phyloP scores from a whole-genome alignment of 2,888 invertebrate species.

The Mesorhabditis sp. region DNA sequence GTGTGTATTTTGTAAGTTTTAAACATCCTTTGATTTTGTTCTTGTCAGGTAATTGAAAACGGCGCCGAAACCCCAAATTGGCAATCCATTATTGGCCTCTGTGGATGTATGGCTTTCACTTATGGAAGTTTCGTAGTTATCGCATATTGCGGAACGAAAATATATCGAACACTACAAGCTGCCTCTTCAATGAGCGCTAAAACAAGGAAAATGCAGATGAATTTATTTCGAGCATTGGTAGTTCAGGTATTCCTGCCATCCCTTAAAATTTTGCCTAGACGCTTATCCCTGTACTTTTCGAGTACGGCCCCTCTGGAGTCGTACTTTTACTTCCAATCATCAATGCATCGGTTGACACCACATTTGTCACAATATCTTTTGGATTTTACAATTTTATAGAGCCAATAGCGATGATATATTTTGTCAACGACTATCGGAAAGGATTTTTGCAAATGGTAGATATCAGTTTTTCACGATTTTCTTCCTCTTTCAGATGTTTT shows the following conservation, averaged over 20 bases:
- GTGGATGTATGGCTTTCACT: neutral
- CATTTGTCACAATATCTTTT: neutral
- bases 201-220: conserved; percentile 4
- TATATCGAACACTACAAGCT: neutral
- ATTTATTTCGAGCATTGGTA: neutral
- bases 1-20: conserved; percentile 1
- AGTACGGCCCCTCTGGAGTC: neutral
- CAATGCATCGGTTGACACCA: neutral
- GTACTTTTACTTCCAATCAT: neutral
- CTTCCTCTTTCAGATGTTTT: too few relatives aligned
- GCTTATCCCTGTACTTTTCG: neutral
- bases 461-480: too few relatives aligned
- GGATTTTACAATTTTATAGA: neutral
- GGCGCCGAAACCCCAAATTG: neutral
- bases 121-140: neutral
- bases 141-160: conserved; percentile 1
- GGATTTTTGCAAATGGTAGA: neutral
- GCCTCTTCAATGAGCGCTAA: neutral
- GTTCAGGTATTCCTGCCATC: neutral
- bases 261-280: neutral
- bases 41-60: neutral
- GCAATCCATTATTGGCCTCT: neutral
- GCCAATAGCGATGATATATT: neutral
- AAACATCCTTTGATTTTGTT: neutral
- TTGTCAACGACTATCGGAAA: neutral